Evolutionary conservation across 2,113 vertebrate genomes (phyloP).

Genomic region (Sula dactylatra): DNA sequence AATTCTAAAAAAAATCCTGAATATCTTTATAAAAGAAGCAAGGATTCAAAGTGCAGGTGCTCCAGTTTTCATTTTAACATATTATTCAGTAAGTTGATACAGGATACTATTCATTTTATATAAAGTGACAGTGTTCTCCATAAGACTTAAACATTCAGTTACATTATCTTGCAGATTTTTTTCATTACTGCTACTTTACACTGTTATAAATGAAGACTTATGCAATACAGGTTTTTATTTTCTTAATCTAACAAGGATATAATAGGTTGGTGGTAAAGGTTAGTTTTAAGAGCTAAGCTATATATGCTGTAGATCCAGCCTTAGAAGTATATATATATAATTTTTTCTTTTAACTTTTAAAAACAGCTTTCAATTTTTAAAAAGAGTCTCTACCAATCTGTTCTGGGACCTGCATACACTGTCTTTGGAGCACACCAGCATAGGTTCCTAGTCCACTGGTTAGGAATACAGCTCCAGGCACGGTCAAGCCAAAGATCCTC

Average conservation of each 20-base stretch:
- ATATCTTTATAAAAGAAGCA: constrained; percentile 64
- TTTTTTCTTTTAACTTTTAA: background rate
- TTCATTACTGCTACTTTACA: constrained; percentile 59
- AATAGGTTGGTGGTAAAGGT: constrained; percentile 55
- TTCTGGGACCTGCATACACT: background rate
- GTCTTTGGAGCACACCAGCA: background rate
- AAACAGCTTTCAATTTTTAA: constrained; percentile 8
- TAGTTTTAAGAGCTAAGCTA: constrained; percentile 53
- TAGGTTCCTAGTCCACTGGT: background rate
- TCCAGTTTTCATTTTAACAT: constrained; percentile 66
- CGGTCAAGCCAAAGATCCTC: background rate
- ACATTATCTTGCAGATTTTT: constrained; percentile 52
- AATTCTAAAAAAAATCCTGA: background rate
- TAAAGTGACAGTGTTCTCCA: constrained; percentile 78
- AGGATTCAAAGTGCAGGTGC: constrained; percentile 86
- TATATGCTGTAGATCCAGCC: constrained; percentile 46
- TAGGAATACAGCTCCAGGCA: background rate
- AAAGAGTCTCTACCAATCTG: constrained; percentile 44
- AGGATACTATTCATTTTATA: constrained; percentile 54
- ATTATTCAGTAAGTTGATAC: constrained; percentile 55
- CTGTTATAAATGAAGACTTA: constrained; percentile 56
- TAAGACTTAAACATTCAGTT: constrained; percentile 72
- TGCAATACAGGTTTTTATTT: constrained; percentile 36
- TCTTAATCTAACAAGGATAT: constrained; percentile 56
- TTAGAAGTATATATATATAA: background rate